Base-by-base conservation (phyloP, 2,113 vertebrate species). In the Anas platyrhynchos region DNA sequence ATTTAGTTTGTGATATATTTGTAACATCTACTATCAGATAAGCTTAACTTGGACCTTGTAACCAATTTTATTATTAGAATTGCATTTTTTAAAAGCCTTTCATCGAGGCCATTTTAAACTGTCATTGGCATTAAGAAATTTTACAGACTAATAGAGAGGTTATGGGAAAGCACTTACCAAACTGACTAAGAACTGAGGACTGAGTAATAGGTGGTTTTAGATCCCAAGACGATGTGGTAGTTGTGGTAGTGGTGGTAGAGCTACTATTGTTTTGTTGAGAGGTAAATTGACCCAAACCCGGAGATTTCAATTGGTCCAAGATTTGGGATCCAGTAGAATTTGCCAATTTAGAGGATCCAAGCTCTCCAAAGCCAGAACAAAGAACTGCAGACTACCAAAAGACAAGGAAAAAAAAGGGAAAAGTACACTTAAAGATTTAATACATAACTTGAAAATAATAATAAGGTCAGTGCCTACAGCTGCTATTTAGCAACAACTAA, bases 341-440 rank as follows among this genome's bases (percentile, higher is more conserved):
- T 38, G 96, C 54, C 62, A 98, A 55, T 97, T 99, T 99, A 85
- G 99, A 98, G 72, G 98, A 96, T 74, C 98, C 97, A 31, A 99
- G 97, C 56, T 98, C 98, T 78, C 98, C 98, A 96, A 99, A 99
- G 75, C 98, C 98, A 96, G 99, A 99, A 86, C 98, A 98, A 83
- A 99, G 97, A 74, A 99, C 98, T 79, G 99, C 98, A 55, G 98
- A 98, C 99, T 99, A 79, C 7, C 72, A 89, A 36, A 79, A 92
- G 74, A 74, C 15, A 76, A 46, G 78, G 29, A 65, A 89, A 61
- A 44, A 7, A 59, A 43, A 1, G 3, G 8, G 69, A 63, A 13
- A 31, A 72, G 3, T 7, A 5, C 11, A 59, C 17, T 81, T 31
- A 44, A 23, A 38, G 62, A 50, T 88, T 54, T 59, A 36, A 67